A percentile compares a stretch with the other conserved stretches of the same genome.
These are phyloP conservation scores for Philotrypesis tridentata DNA, from an alignment of 1,140 invertebrate species.

Conservation along the genomic window DNA sequence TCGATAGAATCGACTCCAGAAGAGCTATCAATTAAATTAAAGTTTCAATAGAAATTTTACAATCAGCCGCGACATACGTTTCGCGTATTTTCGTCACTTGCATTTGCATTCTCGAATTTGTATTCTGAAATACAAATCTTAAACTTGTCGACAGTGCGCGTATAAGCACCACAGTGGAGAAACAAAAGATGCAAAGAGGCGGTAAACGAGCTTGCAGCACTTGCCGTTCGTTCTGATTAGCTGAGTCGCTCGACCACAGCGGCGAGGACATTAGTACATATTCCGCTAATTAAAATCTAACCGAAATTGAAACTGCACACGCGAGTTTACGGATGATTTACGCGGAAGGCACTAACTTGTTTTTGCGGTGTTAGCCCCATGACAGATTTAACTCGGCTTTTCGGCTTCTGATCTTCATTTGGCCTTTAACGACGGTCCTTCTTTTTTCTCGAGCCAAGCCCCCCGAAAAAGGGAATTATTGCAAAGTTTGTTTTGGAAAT, in stretches of 20 bases:
- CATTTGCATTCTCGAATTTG: too few relatives aligned
- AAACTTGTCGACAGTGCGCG: too few relatives aligned
- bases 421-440: neutral
- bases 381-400: constrained; percentile 25
- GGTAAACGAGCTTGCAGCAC: constrained; percentile 2
- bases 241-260: constrained; percentile 45
- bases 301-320: constrained; percentile 58
- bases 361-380: constrained; percentile 20
- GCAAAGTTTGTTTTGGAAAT: constrained; percentile 37
- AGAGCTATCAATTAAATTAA: too few relatives aligned
- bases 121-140: too few relatives aligned
- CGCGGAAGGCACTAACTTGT: constrained; percentile 19
- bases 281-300: constrained; percentile 64
- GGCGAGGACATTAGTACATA: constrained; percentile 58
- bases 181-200: constrained; percentile 14
- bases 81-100: too few relatives aligned
- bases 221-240: neutral
- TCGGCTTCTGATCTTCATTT: constrained; percentile 27
- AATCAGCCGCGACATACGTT: too few relatives aligned
- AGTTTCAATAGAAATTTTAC: too few relatives aligned
- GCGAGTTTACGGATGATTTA: constrained; percentile 36
- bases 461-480: neutral
- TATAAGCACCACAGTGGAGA: neutral
- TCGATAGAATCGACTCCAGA: too few relatives aligned
- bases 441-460: neutral